Evolutionary conservation across 1,140 invertebrate species (phyloP), one percentile per base, ranked within the genome.

Genomic region (Dermatophagoides farinae): DNA sequence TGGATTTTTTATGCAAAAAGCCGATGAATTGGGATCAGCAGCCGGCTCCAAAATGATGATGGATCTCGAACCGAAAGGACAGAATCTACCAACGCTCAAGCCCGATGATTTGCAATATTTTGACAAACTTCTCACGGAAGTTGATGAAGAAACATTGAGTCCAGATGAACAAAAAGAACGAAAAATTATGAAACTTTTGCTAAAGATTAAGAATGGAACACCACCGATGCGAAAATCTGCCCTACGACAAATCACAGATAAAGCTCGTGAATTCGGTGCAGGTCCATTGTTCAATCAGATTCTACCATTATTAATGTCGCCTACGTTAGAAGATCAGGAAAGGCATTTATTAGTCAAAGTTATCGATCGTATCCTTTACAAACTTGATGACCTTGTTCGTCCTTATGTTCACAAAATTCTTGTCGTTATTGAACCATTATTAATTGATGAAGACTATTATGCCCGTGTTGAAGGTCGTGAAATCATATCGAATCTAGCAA

Each of bases 361-460:
- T 52, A 99, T 99, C 67, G 95, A 98, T 72, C 77, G 96, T 43
- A 95, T 99, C 71, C 74, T 99, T 1, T 99, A 99, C 73, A 99
- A 99, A 75, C 73, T 99, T 46, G 96, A 99, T 69, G 96, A 99
- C 74, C 76, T 99, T 53, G 96, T 99, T 11, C 79, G 96, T 58
- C 96, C 96, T 0, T 99, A 98, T 70, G 96, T 99, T 1, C 95
- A 99, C 74, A 99, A 99, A 79, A 97, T 97, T 70, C 75, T 98
- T 37, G 95, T 99, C 0, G 96, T 99, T 1, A 99, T 99, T 72
- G 95, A 99, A 75, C 96, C 96, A 0, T 74, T 99, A 39, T 75
- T 99, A 6, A 99, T 99, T 72, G 96, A 99, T 72, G 96, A 99
- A 79, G 96, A 99, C 75, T 99, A 99, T 71, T 99, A 98, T 74